These are phyloP conservation scores for Setipinna tenuifilis DNA, from an alignment of 2,797 vertebrate species.

Conservation along the genomic window DNA sequence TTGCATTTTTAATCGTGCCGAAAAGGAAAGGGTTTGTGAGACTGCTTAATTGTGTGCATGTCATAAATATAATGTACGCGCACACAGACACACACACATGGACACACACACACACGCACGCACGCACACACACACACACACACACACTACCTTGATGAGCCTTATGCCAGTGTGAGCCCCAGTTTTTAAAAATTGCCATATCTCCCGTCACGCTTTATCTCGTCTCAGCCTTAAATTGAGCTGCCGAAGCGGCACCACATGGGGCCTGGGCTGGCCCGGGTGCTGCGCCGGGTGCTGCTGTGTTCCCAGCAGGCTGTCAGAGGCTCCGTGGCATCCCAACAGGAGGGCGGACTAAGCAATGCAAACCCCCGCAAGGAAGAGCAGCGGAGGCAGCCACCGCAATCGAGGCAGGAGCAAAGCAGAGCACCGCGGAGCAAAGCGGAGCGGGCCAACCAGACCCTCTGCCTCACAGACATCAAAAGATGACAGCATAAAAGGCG, in stretches of 20 bases:
- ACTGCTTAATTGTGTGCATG: not conserved
- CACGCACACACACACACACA: too few relatives aligned
- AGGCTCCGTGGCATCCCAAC: not conserved
- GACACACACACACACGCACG: too few relatives aligned
- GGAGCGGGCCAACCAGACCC: not conserved
- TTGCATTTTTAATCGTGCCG: conserved; percentile 30
- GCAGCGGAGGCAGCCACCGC: too few relatives aligned
- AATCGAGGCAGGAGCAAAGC: too few relatives aligned
- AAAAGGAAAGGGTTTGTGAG: conserved; percentile 6
- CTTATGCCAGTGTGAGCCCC: not conserved
- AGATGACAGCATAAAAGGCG: not conserved
- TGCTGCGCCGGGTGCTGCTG: not conserved
- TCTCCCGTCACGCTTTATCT: not conserved
- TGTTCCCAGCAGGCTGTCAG: conserved; percentile 8
- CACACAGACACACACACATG: too few relatives aligned
- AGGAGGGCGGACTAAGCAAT: not conserved
- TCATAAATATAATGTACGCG: not conserved
- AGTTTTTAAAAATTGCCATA: not conserved
- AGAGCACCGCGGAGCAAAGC: too few relatives aligned
- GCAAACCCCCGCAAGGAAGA: not conserved
- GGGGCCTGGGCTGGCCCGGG: too few relatives aligned
- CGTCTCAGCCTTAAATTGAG: conserved; percentile 17
- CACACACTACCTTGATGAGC: too few relatives aligned
- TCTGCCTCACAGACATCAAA: conserved; percentile 13
- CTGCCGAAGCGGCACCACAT: not conserved